Evolutionary conservation across 2,888 invertebrate species (phyloP).

Genomic region (Tipula confusa): DNA sequence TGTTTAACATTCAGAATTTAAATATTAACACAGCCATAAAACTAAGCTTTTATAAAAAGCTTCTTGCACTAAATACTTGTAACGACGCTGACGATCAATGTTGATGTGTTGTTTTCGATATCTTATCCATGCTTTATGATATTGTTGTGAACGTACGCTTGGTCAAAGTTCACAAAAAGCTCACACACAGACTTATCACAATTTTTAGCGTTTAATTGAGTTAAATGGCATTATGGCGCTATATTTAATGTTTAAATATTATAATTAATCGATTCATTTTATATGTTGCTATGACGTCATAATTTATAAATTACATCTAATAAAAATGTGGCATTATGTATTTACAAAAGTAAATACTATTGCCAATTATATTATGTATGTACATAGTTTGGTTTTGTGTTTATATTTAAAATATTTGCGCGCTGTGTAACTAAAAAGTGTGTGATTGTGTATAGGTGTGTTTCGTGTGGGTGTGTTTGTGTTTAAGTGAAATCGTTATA

Average conservation of each 20-base stretch:
- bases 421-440: neutral
- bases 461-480: neutral
- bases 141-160: neutral
- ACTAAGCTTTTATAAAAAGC: neutral
- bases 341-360: neutral
- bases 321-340: neutral
- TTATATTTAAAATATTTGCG: neutral
- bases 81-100: neutral
- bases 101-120: neutral
- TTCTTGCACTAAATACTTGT: neutral
- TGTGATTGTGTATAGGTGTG: neutral
- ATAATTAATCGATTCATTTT: no score
- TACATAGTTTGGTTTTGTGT: neutral
- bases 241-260: neutral
- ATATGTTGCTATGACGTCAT: neutral
- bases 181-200: neutral
- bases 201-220: no score
- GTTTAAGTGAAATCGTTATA: neutral
- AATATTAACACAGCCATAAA: neutral
- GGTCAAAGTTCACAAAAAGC: neutral
- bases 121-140: neutral
- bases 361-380: neutral
- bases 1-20: neutral
- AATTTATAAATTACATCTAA: neutral
- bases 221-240: neutral